Evolutionary conservation across 2,888 invertebrate species (phyloP).

Genomic region (Conus canariensis): DNA sequence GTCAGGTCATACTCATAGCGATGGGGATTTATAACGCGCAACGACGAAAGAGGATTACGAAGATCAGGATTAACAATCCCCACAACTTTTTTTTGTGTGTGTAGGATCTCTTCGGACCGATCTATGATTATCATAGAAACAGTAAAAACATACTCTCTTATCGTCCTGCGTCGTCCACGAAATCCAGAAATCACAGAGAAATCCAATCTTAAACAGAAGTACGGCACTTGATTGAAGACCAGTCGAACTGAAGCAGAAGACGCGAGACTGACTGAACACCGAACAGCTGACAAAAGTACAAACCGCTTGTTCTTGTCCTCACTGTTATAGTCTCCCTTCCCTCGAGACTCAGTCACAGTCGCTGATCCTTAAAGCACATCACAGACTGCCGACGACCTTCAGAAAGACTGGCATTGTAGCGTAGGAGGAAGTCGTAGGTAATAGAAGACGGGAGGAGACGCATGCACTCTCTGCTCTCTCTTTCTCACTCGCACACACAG

Average conservation of each 20-base stretch:
- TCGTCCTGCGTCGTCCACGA: not conserved
- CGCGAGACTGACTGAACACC: not conserved
- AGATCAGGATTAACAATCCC: too few species aligned
- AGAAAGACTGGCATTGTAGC: not conserved
- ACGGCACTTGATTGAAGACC: not conserved
- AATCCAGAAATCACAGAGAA: not conserved
- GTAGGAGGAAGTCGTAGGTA: not conserved
- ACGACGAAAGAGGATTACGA: too few species aligned
- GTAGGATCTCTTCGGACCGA: not conserved
- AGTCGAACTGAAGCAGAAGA: not conserved
- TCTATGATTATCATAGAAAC: too few species aligned
- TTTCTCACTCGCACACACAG: not conserved
- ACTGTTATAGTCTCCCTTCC: not conserved
- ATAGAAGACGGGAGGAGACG: too few species aligned
- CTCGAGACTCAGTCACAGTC: not conserved
- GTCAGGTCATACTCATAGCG: constrained; percentile 28
- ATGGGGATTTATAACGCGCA: constrained; percentile 45
- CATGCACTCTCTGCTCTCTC: too few species aligned
- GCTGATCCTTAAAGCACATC: not conserved
- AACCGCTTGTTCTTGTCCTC: too few species aligned
- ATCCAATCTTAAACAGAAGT: not conserved
- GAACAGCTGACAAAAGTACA: not conserved
- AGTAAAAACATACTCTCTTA: too few species aligned
- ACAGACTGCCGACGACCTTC: not conserved
- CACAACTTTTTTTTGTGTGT: too few species aligned